Conservation (phyloP, 2,797 vertebrate genomes). For the Pangasius djambal region DNA sequence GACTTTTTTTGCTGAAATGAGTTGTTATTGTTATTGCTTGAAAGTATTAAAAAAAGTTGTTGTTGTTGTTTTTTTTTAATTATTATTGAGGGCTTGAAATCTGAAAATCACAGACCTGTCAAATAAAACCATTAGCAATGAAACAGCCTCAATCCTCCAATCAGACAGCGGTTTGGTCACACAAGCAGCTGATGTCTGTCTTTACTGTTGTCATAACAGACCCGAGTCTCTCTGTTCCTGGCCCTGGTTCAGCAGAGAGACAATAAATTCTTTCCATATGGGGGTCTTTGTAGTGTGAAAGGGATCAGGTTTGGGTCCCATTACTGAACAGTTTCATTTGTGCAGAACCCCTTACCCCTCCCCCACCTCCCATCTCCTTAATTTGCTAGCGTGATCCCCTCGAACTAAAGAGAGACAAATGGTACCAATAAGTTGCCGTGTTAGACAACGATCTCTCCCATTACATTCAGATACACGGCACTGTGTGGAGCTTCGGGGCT, state of each 20-base stretch:
- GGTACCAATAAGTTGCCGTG: conserved; percentile 52
- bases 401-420: conserved; percentile 28
- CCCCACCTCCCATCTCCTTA: not conserved
- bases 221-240: conserved; percentile 50
- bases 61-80: not conserved
- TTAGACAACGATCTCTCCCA: conserved; percentile 42
- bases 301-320: conserved; percentile 53
- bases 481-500: conserved; percentile 9
- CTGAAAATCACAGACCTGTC: not conserved
- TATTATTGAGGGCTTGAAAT: not conserved
- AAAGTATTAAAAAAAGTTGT: not conserved
- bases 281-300: conserved; percentile 62
- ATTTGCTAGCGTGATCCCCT: conserved; percentile 35
- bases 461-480: conserved; percentile 21
- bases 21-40: not conserved
- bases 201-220: conserved; percentile 59
- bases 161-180: conserved; percentile 7
- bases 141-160: not conserved
- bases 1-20: not conserved
- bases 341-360: conserved; percentile 12
- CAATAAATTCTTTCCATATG: conserved; percentile 64
- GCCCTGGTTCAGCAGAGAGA: conserved; percentile 44
- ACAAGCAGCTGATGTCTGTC: conserved; percentile 57
- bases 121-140: conserved; percentile 1
- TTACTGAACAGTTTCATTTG: conserved; percentile 49